phyloP scores from a whole-genome alignment of 2,113 vertebrate species.

The Arenaria interpres region DNA sequence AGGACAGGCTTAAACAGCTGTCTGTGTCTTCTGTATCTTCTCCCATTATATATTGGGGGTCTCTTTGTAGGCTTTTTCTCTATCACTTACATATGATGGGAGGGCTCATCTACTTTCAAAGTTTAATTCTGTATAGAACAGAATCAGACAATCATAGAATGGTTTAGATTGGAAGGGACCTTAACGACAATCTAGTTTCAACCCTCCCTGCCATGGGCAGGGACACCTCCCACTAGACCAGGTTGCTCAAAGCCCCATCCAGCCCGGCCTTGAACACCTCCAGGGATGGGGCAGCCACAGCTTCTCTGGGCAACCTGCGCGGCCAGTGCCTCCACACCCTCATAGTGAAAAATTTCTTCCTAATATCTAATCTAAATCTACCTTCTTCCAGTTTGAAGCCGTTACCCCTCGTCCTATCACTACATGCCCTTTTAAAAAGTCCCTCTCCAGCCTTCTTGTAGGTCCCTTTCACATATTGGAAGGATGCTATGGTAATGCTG shows the following conservation, averaged over 20 bases:
- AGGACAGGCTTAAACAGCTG: background rate
- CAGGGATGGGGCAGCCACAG: background rate
- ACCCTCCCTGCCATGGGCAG: background rate
- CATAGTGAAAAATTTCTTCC: background rate
- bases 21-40: background rate
- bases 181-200: background rate
- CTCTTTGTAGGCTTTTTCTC: background rate
- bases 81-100: accelerated
- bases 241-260: background rate
- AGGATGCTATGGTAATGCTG: background rate
- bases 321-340: background rate
- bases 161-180: background rate
- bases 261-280: background rate
- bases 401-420: background rate
- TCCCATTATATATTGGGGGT: accelerated
- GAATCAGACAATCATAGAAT: background rate
- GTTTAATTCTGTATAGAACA: background rate
- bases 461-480: background rate
- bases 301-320: background rate
- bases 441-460: background rate
- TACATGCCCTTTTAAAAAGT: background rate
- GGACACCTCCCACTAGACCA: background rate
- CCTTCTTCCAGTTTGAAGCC: background rate
- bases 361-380: background rate
- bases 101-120: background rate